Evolutionary conservation across 2,888 invertebrate species (phyloP), one percentile per base, ranked within the genome.

Genomic region (Spisula subtruncata): DNA sequence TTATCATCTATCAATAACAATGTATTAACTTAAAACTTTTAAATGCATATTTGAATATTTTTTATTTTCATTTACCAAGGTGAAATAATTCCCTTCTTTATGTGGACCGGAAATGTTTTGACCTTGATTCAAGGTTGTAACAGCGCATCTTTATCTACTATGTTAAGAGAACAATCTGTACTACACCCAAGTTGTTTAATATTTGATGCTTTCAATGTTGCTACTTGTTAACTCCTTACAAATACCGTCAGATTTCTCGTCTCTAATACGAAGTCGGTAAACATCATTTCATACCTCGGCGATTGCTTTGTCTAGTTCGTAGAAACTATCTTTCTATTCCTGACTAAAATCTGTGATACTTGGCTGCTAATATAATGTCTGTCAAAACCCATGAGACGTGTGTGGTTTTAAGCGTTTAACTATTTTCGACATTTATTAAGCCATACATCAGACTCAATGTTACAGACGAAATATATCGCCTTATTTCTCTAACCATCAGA

Each of bases 351-450:
- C 75, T 75, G 75, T 75, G 75, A 75, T 32, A 75, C 35, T 75
- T 75, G 75, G 75, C 75, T 35, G 75, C 32, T 75, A 75, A 75
- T 75, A 75, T 75, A 75, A 75, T 75, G 75, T 75, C 75, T 75
- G 75, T 32, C 75, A 75, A 18, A 32, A 16, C 75, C 75, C 75
- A 75, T 75, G 75, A 75, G 75, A 75, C 35, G 32, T 35, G 75
- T 75, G 75, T 75, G 75, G 0, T 75, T 75, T 75, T 75, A 32
- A 75, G 35, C 75, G 35, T 75, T 75, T 75, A 75, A 75, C 75
- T 75, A 75, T 75, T 75, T 75, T 75, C 35, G 75, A 75, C 75
- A 75, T 75, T 75, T 35, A 75, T 75, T 75, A 75, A 75, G 75
- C 35, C 32, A 75, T 75, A 35, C 35, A 75, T 75, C 75, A 75